Evolutionary conservation across 2,113 vertebrate species (phyloP).

Genomic region (Bostrychus sinensis): DNA sequence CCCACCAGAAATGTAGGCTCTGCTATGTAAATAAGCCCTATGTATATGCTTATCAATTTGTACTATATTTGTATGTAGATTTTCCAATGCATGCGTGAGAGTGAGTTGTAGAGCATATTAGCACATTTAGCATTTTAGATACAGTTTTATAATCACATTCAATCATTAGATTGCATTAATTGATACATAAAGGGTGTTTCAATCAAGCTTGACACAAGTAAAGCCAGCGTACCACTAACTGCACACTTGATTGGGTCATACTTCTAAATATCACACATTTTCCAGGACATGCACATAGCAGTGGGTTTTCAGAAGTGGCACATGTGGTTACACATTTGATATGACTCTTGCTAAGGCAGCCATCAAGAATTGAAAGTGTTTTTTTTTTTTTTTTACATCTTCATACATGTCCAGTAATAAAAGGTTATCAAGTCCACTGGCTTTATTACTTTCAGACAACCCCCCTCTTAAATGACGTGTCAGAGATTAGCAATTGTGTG

Average conservation of each 20-base stretch:
- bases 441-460: background rate
- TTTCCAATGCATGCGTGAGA: no score
- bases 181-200: no score
- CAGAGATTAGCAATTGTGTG: constrained; percentile 30
- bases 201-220: no score
- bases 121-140: no score
- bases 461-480: constrained; percentile 2
- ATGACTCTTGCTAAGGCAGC: background rate
- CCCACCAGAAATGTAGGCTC: no score
- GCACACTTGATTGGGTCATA: background rate
- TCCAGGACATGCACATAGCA: background rate
- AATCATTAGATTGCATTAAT: no score
- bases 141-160: no score
- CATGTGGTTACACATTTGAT: constrained; percentile 16
- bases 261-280: background rate
- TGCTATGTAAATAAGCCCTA: no score
- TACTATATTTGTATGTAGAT: no score
- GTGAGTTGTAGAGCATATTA: no score
- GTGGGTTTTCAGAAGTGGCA: background rate
- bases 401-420: background rate
- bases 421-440: constrained; percentile 1
- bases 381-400: background rate
- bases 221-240: background rate
- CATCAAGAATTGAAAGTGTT: constrained; percentile 19
- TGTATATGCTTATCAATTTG: no score